Conservation (phyloP, 1,140 invertebrate species). For the Agraylea sexmaculata region DNA sequence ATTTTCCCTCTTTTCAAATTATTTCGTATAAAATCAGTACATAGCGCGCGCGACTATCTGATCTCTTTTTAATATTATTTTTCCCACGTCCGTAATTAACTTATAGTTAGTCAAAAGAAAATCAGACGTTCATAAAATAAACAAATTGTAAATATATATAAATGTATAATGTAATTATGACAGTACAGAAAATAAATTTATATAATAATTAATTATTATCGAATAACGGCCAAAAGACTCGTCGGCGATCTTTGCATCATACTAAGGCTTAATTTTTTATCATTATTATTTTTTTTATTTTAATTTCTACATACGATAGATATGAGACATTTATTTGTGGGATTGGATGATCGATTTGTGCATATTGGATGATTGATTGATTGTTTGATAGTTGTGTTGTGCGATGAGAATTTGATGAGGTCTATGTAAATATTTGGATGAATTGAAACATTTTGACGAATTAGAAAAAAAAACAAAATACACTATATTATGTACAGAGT, state of each 20-base stretch:
- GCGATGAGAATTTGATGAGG: conserved; percentile 4
- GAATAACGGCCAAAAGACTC: conserved; percentile 3
- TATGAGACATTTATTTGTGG: not conserved
- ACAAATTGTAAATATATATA: not conserved
- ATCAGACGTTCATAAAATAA: too few species aligned
- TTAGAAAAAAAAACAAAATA: conserved; percentile 20
- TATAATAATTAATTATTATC: not conserved
- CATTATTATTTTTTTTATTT: not conserved
- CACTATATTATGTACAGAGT: conserved; percentile 22
- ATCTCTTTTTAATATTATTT: too few species aligned
- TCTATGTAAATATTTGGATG: conserved; percentile 15
- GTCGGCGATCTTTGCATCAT: conserved; percentile 3
- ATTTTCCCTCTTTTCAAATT: conserved; percentile 1
- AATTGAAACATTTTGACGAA: conserved; percentile 15
- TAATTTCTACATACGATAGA: not conserved
- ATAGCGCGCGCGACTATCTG: not conserved
- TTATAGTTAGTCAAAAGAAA: too few species aligned
- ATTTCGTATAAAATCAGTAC: conserved; percentile 4
- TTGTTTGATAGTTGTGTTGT: conserved; percentile 9
- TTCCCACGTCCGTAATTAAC: too few species aligned
- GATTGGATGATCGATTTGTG: conserved; percentile 5
- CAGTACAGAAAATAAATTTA: not conserved
- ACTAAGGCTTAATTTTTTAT: conserved; percentile 1
- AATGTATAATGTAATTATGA: not conserved
- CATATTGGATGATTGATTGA: conserved; percentile 7